Base-by-base conservation (phyloP, 2,888 invertebrate genomes). In the Leptarthrus brevirostris region DNA sequence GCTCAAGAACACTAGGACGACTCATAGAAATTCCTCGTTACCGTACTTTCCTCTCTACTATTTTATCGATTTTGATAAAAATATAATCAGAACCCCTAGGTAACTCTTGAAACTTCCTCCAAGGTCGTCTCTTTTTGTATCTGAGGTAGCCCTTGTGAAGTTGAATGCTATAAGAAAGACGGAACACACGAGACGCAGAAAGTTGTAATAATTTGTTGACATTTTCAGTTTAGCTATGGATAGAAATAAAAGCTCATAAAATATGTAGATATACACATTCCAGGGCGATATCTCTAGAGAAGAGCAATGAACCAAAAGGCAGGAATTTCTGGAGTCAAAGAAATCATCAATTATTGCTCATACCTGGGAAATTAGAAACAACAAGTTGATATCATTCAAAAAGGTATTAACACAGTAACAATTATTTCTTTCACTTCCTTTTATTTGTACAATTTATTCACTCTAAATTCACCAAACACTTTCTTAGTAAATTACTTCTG, bases 11-110 rank as follows among this genome's bases (percentile, higher is more conserved):
- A 30, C 30, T 30, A n/a, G 30, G 8, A 30, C 6, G 40, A 40
- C 8, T 40, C 8, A 40, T 40, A 40, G 12, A 40, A 40, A 40
- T 1, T 40, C 40, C 40, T 40, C 40, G 12, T 40, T 40, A 30
- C 56, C 6, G 6, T 12, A n/a, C 26, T 10, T 20, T n/a, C 36
- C 40, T 58, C 36, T 18, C 58, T 18, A n/a, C 12, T n/a, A 47
- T 66, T 22, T 66, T 66, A 66, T 66, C 20, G 64, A 66, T 66
- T 66, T 66, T 66, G 47, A 66, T 66, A 66, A 66, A 66, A 66
- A 66, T n/a, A n/a, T 66, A 66, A 66, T 22, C 64, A 66, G 26
- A 66, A 47, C 64, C 24, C 64, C 44, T 24, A 66, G 64, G 64
- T 66, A 24, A 66, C 44, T 47, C 64, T 66, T 12, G 47, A n/a